Evolutionary conservation across 2,797 vertebrate genomes (phyloP).

Genomic region (Rhinophrynus dorsalis): DNA sequence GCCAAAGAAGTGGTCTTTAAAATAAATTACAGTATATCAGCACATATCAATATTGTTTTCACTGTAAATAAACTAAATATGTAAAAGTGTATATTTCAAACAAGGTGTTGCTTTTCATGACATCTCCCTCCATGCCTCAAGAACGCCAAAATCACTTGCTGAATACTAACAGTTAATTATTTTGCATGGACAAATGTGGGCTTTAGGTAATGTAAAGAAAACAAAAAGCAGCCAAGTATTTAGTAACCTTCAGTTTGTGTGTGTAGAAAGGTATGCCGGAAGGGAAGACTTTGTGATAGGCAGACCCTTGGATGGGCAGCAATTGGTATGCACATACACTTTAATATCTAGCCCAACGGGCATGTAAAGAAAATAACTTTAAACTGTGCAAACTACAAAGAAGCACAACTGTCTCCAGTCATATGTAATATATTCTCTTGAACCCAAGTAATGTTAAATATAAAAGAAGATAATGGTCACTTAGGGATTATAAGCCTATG

Average conservation of each 20-base stretch:
- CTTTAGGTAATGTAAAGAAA: neutral
- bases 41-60: no score
- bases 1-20: no score
- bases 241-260: neutral
- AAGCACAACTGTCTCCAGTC: neutral
- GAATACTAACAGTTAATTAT: no score
- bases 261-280: neutral
- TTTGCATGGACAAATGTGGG: neutral
- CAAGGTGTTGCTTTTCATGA: no score
- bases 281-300: neutral
- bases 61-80: no score
- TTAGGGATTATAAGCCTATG: conserved; percentile 1
- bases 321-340: neutral
- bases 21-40: no score
- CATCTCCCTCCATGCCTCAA: no score
- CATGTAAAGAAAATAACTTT: neutral
- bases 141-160: no score
- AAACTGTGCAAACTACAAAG: neutral
- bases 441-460: conserved; percentile 3
- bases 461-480: conserved; percentile 1
- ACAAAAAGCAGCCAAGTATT: neutral
- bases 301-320: neutral
- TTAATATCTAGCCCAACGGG: neutral
- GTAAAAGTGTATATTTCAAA: no score
- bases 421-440: conserved; percentile 14